These are phyloP conservation scores for Stegodyphus mimosarum DNA, from an alignment of 1,140 invertebrate genomes.

Conservation along the genomic window DNA sequence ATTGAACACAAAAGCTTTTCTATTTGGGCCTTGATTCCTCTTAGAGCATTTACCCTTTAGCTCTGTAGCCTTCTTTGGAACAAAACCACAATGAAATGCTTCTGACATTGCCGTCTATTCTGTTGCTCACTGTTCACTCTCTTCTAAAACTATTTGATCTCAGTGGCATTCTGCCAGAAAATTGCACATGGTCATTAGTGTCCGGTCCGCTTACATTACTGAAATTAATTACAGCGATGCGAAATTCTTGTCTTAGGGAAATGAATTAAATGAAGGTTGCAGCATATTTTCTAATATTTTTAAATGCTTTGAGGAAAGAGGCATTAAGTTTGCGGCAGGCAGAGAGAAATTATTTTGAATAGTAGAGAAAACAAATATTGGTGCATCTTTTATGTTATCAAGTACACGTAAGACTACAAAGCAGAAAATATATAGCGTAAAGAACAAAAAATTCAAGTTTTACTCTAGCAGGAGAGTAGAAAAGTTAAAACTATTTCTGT, in stretches of 20 bases:
- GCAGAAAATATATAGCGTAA: too few relatives aligned
- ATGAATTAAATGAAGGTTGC: conserved; percentile 46
- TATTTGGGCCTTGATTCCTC: too few relatives aligned
- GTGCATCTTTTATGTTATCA: too few relatives aligned
- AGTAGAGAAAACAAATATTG: too few relatives aligned
- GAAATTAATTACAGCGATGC: conserved; percentile 45
- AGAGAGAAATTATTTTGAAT: too few relatives aligned
- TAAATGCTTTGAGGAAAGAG: too few relatives aligned
- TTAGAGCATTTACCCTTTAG: conserved; percentile 37
- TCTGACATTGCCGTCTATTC: conserved; percentile 50
- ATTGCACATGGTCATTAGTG: conserved; percentile 56
- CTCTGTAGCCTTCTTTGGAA: conserved; percentile 18
- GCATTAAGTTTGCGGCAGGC: too few relatives aligned
- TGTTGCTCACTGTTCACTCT: conserved; percentile 46
- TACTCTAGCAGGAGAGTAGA: too few relatives aligned
- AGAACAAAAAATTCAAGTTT: too few relatives aligned
- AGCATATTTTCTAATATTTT: not conserved
- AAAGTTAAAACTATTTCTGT: too few relatives aligned
- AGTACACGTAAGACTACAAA: too few relatives aligned
- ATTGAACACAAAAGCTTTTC: too few relatives aligned
- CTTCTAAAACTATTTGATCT: conserved; percentile 21
- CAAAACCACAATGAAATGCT: conserved; percentile 45
- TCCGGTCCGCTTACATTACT: conserved; percentile 53
- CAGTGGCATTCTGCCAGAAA: conserved; percentile 51
- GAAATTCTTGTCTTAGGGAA: conserved; percentile 10